Conservation (phyloP, 2,888 invertebrate genomes). For the Melieria picta region DNA sequence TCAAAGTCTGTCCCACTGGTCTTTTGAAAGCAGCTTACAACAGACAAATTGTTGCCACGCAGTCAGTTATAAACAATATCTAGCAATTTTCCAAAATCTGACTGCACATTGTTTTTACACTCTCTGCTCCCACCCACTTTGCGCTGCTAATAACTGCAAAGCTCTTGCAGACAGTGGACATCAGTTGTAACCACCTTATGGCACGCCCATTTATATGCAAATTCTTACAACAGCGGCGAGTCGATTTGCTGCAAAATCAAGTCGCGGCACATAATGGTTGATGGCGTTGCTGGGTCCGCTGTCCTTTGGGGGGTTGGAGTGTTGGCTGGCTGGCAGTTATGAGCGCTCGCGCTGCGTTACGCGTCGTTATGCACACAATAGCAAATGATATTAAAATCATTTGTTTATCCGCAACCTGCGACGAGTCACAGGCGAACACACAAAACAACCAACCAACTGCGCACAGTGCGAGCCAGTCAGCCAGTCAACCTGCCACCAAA, state of each 20-base stretch:
- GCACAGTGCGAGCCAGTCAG: too few species aligned
- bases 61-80: too few species aligned
- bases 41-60: too few species aligned
- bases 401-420: constrained; percentile 49
- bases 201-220: constrained; percentile 63
- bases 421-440: constrained; percentile 27
- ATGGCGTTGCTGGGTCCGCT: constrained; percentile 11
- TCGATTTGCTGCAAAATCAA: too few species aligned
- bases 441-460: too few species aligned
- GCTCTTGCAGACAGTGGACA: background rate
- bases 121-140: background rate
- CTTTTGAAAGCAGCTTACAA: too few species aligned
- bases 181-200: constrained; percentile 49
- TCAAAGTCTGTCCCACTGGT: too few species aligned
- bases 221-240: constrained; percentile 35
- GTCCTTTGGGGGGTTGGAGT: background rate
- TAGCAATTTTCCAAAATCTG: too few species aligned
- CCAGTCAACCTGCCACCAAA: too few species aligned
- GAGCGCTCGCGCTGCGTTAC: constrained; percentile 44
- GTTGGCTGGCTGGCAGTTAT: constrained; percentile 7
- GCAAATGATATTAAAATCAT: constrained; percentile 59
- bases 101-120: background rate
- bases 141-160: background rate
- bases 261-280: background rate
- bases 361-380: constrained; percentile 58